Evolutionary conservation across 2,888 invertebrate genomes (phyloP).

Genomic region (Ptycholaimellus sp.): DNA sequence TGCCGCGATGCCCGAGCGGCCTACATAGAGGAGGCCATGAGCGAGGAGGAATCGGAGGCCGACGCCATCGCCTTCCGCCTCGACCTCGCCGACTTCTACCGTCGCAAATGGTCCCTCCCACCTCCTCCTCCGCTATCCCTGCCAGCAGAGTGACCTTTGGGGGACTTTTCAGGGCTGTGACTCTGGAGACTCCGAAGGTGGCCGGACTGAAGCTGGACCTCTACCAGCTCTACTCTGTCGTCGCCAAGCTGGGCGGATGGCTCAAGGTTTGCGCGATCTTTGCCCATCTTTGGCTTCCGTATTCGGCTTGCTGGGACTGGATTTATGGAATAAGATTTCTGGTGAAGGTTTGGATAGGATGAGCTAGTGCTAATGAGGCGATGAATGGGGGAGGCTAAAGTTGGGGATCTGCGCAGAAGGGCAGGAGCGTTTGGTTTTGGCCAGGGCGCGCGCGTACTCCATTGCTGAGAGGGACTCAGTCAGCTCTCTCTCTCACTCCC

Average conservation of each 20-base stretch:
- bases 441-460: too few relatives aligned
- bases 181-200: constrained; percentile 43
- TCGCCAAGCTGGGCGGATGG: constrained; percentile 74
- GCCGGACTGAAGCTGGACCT: constrained; percentile 76
- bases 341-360: too few relatives aligned
- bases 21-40: constrained; percentile 11
- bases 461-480: too few relatives aligned
- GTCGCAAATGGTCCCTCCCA: constrained; percentile 35
- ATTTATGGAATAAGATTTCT: constrained; percentile 4
- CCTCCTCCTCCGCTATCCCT: constrained; percentile 42
- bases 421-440: too few relatives aligned
- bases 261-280: too few relatives aligned
- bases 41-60: constrained; percentile 36
- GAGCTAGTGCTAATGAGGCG: too few relatives aligned
- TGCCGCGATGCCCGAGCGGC: too few relatives aligned
- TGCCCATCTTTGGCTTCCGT: too few relatives aligned
- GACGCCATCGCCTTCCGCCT: constrained; percentile 14
- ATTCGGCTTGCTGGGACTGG: constrained; percentile 2
- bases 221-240: constrained; percentile 64
- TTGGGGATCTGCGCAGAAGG: too few relatives aligned
- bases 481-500: too few relatives aligned
- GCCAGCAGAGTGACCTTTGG: constrained; percentile 26
- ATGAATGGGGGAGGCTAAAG: too few relatives aligned
- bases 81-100: constrained; percentile 17
- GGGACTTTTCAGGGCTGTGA: constrained; percentile 11